These are phyloP conservation scores for Hemistola chrysoprasaria DNA, from an alignment of 2,888 invertebrate species.

Conservation along the genomic window DNA sequence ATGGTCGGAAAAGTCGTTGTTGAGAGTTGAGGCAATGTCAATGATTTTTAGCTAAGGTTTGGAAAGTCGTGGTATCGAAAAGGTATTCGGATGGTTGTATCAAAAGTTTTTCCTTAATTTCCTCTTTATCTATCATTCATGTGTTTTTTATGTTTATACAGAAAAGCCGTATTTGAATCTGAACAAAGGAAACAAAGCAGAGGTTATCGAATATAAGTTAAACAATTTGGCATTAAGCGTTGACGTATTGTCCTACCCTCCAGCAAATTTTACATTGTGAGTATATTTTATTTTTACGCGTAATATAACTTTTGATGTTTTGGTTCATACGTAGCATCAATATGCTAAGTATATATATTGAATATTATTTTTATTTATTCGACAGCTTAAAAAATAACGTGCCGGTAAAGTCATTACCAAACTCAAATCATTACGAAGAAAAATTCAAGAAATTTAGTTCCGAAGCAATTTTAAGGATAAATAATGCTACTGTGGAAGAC, in stretches of 20 bases:
- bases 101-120: too few species aligned
- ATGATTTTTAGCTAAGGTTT: too few species aligned
- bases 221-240: constrained; percentile 21
- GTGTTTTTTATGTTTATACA: constrained; percentile 29
- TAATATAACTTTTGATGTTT: too few species aligned
- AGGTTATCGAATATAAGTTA: constrained; percentile 3
- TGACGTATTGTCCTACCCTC: constrained; percentile 44
- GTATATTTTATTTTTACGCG: too few species aligned
- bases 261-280: constrained; percentile 42
- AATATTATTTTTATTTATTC: constrained; percentile 9
- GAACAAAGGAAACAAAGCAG: neutral
- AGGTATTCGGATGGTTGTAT: too few species aligned
- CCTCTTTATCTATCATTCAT: too few species aligned
- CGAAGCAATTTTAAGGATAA: constrained; percentile 36
- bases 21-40: constrained; percentile 5
- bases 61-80: too few species aligned
- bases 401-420: too few species aligned
- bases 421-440: constrained; percentile 34
- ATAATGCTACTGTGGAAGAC: constrained; percentile 41
- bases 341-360: too few species aligned
- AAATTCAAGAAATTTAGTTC: constrained; percentile 1
- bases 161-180: constrained; percentile 39
- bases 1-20: too few species aligned
- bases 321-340: too few species aligned
- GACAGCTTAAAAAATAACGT: constrained; percentile 37